A percentile compares a stretch with the other conserved stretches of the same genome.
These are phyloP conservation scores for Macrosiphum euphorbiae DNA, from an alignment of 2,888 invertebrate species.

Conservation along the genomic window DNA sequence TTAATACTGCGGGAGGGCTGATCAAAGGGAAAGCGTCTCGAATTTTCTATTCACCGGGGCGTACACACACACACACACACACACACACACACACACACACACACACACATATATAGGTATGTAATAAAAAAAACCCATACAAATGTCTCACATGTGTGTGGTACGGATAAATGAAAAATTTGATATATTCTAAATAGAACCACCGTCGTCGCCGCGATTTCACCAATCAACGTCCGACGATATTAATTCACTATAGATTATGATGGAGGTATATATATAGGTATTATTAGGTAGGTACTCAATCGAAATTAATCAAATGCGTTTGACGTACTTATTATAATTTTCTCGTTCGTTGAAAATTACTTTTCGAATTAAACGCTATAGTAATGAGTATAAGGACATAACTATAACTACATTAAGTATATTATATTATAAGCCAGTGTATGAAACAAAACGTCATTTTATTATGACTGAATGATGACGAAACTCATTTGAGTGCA, in stretches of 20 bases:
- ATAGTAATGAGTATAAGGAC: background rate
- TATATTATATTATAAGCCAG: background rate
- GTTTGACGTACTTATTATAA: background rate
- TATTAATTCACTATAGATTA: background rate
- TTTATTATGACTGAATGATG: background rate
- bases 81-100: background rate
- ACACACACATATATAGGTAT: background rate
- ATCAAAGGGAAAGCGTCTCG: constrained; percentile 58
- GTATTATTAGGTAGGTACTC: background rate
- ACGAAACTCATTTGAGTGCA: background rate
- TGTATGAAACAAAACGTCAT: background rate
- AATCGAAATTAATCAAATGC: background rate
- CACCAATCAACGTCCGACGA: background rate
- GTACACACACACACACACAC: background rate
- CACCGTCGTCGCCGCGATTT: background rate
- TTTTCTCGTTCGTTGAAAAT: background rate
- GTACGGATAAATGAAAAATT: constrained; percentile 31
- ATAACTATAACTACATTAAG: background rate
- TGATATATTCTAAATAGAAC: constrained; percentile 30
- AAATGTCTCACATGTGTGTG: constrained; percentile 22
- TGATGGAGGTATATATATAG: background rate
- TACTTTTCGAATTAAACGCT: background rate
- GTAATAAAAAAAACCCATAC: constrained; percentile 38
- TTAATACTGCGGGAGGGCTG: constrained; percentile 54
- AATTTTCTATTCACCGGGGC: constrained; percentile 55